Base-by-base conservation (phyloP, 2,888 invertebrate species). In the Drosophila nr. perissopoda region DNA sequence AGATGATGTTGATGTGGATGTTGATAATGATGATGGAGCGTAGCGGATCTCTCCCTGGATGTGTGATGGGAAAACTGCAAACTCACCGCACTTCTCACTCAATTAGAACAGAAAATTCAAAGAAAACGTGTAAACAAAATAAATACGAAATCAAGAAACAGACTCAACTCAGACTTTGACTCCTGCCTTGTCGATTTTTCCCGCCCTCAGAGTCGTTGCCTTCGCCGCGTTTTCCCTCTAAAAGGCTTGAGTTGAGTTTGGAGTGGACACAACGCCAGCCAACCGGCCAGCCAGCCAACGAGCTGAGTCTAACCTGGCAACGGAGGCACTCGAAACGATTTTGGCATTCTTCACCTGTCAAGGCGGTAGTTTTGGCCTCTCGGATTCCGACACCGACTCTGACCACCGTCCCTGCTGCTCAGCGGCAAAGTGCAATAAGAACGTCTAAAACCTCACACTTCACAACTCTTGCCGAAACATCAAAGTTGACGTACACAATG, bases 401-500 rank as follows among this genome's bases (percentile, higher is more conserved):
- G 62, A 65, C 65, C 67, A 64, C 61, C 63, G 60, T 48, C 60
- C 34, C 31, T 18, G 59, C 42, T 54, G 40, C 29, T 65, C 54
- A 38, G 52, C 54, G 59, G 74, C 74, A 77, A 83, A 90, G 81
- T 84, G 87, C 91, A 88, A 88, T 87, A 89, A 89, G 91, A 88
- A 85, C 82, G 85, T 82, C 89, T 74, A 85, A 89, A 86, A 82
- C 78, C 88, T 91, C 90, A 89, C 91, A 90, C 91, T 91, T 91
- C 84, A 84, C 81, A 86, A 79, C 83, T 82, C 79, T 86, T 81
- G 81, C 85, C 89, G 82, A 82, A 90, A 91, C 90, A 90, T 91
- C 91, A 91, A 91, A 91, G 91, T 86, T 87, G 85, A 91, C 86
- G 82, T 85, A 78, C 82, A 89, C 89, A 90, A 91, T 88, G 90